Percentiles rank a stretch among this genome's conserved stretches.
phyloP scores from a whole-genome alignment of 2,113 vertebrate species.

The Phrynosoma platyrhinos region DNA sequence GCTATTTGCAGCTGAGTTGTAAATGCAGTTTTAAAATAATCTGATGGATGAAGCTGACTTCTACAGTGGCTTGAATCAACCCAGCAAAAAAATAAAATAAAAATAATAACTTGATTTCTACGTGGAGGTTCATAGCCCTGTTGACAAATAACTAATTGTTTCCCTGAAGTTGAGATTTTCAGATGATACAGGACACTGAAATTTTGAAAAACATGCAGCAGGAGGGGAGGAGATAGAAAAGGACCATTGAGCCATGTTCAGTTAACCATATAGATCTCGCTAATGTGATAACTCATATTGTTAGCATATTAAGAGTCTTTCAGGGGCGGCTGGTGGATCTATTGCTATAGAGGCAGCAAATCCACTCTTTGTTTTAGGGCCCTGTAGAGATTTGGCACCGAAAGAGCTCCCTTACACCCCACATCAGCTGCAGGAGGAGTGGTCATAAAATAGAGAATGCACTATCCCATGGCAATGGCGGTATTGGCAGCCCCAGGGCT shows the following conservation, averaged over 20 bases:
- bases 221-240: neutral
- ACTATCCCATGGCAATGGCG: too few relatives aligned
- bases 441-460: too few relatives aligned
- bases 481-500: too few relatives aligned
- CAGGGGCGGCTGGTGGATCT: too few relatives aligned
- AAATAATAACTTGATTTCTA: neutral
- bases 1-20: constrained; percentile 47
- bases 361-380: too few relatives aligned
- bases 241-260: neutral
- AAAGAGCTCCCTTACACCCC: too few relatives aligned
- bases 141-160: neutral
- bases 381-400: too few relatives aligned
- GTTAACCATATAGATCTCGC: neutral
- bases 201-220: too few relatives aligned
- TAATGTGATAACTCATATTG: neutral
- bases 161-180: neutral
- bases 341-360: too few relatives aligned
- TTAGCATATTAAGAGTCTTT: neutral
- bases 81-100: neutral
- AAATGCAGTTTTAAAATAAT: constrained; percentile 15
- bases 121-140: neutral
- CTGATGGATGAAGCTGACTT: constrained; percentile 32
- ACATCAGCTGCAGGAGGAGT: too few relatives aligned
- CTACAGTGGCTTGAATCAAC: constrained; percentile 43
- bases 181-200: neutral